Evolutionary conservation across 2,888 invertebrate genomes (phyloP).

Genomic region (Caenorhabditis sinica): DNA sequence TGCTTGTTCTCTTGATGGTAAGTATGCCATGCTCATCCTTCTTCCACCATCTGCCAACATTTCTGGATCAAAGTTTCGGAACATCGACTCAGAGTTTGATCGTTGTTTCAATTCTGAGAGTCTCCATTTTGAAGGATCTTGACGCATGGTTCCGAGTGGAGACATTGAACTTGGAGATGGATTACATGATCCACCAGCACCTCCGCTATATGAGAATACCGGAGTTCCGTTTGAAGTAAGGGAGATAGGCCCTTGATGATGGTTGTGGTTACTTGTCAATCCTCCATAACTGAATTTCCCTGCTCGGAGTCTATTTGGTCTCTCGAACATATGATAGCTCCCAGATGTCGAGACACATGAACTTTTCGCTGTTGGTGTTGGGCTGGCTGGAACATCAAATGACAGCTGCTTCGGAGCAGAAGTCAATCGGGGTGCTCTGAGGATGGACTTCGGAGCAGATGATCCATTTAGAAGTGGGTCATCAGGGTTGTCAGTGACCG

Average conservation of each 20-base stretch:
- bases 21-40: constrained; percentile 72
- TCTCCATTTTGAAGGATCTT: constrained; percentile 66
- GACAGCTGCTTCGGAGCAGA: constrained; percentile 70
- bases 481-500: constrained; percentile 43
- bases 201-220: constrained; percentile 37
- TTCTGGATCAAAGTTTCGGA: constrained; percentile 66
- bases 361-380: constrained; percentile 65
- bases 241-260: constrained; percentile 50
- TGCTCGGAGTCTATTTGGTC: constrained; percentile 51
- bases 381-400: constrained; percentile 71
- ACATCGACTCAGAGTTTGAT: constrained; percentile 73
- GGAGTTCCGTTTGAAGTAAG: constrained; percentile 60
- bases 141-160: constrained; percentile 25
- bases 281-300: constrained; percentile 59
- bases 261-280: constrained; percentile 38
- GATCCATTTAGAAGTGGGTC: constrained; percentile 42
- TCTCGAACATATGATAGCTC: constrained; percentile 70
- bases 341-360: constrained; percentile 65
- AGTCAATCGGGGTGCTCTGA: constrained; percentile 64
- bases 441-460: constrained; percentile 58
- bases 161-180: constrained; percentile 41
- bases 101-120: constrained; percentile 68
- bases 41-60: constrained; percentile 64
- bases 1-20: constrained; percentile 77
- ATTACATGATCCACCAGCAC: constrained; percentile 21